These are phyloP conservation scores for Sparus aurata DNA, from an alignment of 2,797 vertebrate genomes.

Conservation along the genomic window DNA sequence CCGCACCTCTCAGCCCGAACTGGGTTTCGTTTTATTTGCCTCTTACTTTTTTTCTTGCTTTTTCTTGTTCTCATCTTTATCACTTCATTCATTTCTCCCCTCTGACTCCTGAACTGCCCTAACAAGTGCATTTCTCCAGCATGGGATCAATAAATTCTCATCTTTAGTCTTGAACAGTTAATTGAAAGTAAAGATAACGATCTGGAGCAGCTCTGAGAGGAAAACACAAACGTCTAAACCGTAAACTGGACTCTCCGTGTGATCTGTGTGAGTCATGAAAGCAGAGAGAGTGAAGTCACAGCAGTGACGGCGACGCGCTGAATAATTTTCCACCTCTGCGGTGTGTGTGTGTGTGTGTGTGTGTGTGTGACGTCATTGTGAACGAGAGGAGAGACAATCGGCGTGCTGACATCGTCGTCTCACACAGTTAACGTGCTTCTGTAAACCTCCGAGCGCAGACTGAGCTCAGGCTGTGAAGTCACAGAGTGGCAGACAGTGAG, in stretches of 20 bases:
- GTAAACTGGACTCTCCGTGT: neutral
- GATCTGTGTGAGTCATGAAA: neutral
- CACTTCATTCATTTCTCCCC: too few relatives aligned
- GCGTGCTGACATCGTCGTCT: conserved; percentile 60
- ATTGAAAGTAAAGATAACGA: neutral
- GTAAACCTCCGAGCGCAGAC: conserved; percentile 70
- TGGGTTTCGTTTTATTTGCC: too few relatives aligned
- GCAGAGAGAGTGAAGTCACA: neutral
- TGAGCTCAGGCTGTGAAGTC: conserved; percentile 65
- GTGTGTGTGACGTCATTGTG: neutral
- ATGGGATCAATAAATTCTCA: too few relatives aligned
- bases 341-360: too few relatives aligned
- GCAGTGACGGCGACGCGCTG: neutral
- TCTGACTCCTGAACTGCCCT: too few relatives aligned
- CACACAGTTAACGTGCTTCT: conserved; percentile 66
- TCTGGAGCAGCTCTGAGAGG: neutral
- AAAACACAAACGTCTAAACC: neutral
- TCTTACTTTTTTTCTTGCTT: too few relatives aligned
- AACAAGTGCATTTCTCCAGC: too few relatives aligned
- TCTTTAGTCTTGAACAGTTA: too few relatives aligned
- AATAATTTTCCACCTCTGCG: conserved; percentile 41
- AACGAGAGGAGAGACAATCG: conserved; percentile 44
- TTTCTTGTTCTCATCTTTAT: too few relatives aligned
- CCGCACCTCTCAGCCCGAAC: too few relatives aligned
- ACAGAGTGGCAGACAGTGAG: conserved; percentile 70